Conservation (phyloP, 2,113 vertebrate genomes). For the Suricata suricatta region DNA sequence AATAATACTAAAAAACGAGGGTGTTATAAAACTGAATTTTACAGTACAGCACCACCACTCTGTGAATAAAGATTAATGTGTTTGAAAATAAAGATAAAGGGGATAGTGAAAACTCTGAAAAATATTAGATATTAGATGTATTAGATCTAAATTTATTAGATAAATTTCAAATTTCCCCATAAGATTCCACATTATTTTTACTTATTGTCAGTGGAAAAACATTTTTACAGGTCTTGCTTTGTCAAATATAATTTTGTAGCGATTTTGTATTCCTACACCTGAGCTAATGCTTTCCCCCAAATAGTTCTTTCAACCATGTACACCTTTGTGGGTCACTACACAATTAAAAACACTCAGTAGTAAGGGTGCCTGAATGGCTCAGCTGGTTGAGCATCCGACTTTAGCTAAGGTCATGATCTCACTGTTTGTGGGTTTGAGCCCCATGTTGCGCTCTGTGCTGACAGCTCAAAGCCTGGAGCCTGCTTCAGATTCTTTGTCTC, state of each 20-base stretch:
- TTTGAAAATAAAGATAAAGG: constrained; percentile 67
- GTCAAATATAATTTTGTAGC: constrained; percentile 47
- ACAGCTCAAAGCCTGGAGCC: too few relatives aligned
- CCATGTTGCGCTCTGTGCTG: too few relatives aligned
- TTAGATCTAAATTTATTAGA: neutral
- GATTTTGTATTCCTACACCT: neutral
- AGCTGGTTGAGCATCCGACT: too few relatives aligned
- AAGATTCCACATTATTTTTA: constrained; percentile 52
- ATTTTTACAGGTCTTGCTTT: constrained; percentile 64
- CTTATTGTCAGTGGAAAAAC: constrained; percentile 47
- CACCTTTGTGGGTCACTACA: constrained; percentile 37
- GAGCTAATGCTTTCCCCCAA: constrained; percentile 42
- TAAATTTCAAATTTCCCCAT: constrained; percentile 56
- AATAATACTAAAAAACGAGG: constrained; percentile 11
- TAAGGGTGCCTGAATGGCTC: too few relatives aligned
- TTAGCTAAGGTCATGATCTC: too few relatives aligned
- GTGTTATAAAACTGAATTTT: constrained; percentile 43
- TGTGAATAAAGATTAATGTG: constrained; percentile 49
- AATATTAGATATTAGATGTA: neutral
- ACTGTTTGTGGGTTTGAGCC: too few relatives aligned
- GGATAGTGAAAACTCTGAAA: constrained; percentile 48
- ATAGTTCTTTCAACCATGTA: constrained; percentile 43
- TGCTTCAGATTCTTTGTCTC: too few relatives aligned
- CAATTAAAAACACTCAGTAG: constrained; percentile 65
- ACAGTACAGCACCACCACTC: neutral